Base-by-base conservation (phyloP, 2,888 invertebrate species). In the Lasioglossum malachurum region DNA sequence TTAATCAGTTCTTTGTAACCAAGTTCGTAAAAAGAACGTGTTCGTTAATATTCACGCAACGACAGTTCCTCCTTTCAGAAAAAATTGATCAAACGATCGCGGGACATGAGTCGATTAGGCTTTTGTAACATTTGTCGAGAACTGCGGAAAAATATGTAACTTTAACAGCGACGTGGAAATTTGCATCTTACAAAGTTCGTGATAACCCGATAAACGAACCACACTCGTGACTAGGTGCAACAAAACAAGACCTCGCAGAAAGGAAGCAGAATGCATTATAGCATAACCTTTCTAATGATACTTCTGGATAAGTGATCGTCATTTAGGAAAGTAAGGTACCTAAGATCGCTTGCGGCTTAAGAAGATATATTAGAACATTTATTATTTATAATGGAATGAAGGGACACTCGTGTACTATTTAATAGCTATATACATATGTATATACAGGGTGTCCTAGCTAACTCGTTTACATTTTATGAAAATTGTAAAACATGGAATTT, bases 171-270 rank as follows among this genome's bases (percentile, higher is more conserved):
- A 12, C 16, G n/a, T 12, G 38, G 41, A 57, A 83, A 83, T 83
- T 83, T 83, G 75, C 83, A 84, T 83, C 38, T 44, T 49, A 38
- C 60, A n/a, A 71, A 78, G 49, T 46, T 53, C 31, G 27, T 38
- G 77, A 74, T 69, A 31, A 16, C 16, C n/a, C 69, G 67, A 79
- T 83, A 72, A 38, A 38, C 31, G 23, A 60, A 49, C n/a, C 41
- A 74, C 44, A 64, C 12, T 75, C 27, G 74, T 7, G 12, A 53
- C 69, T 23, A 12, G 12, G 23, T 69, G 57, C 64, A 44, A 46
- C 49, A 73, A 27, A 23, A 41, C 41, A 16, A 12, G 23, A n/a
- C n/a, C 23, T 44, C 5, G 71, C n/a, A 71, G n/a, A n/a, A 35
- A 4, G 16, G 38, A 38, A 38, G 19, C 10, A 38, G 23, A 38